Evolutionary conservation across 1,140 invertebrate species (phyloP).

Genomic region (Vanessa atalanta): DNA sequence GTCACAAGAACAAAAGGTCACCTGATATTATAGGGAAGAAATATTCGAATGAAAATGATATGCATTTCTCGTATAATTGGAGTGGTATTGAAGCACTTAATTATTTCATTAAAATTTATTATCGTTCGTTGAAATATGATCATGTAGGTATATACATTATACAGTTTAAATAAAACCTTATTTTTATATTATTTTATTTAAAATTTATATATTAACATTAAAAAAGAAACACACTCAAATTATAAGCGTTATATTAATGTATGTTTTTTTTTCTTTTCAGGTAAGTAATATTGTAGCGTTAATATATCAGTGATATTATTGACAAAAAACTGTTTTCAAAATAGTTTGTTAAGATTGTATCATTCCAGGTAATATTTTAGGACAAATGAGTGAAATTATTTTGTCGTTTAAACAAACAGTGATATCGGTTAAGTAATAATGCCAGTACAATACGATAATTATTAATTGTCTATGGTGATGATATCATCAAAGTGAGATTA

Average conservation of each 20-base stretch:
- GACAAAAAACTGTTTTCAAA: no score
- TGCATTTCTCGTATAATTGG: no score
- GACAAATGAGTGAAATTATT: background rate
- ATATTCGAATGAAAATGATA: no score
- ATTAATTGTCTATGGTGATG: background rate
- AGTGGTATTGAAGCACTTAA: background rate
- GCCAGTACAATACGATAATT: background rate
- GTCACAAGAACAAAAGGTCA: no score
- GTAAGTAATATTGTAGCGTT: constrained; percentile 12
- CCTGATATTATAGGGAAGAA: no score
- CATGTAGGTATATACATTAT: background rate
- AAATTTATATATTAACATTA: background rate
- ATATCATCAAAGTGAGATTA: background rate
- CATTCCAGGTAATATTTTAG: background rate
- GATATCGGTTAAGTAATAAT: background rate
- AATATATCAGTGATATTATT: background rate
- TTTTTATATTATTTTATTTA: background rate
- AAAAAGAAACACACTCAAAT: background rate
- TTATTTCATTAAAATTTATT: background rate
- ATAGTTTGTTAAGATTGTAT: no score
- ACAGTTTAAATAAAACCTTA: no score
- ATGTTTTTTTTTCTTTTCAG: constrained; percentile 28
- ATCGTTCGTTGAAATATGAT: background rate
- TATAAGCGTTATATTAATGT: constrained; percentile 4
- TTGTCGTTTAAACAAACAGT: no score